A percentile compares a stretch with the other conserved stretches of the same genome.
Evolutionary conservation across 2,113 vertebrate species (phyloP).

Genomic region (Dendropsophus ebraccatus): DNA sequence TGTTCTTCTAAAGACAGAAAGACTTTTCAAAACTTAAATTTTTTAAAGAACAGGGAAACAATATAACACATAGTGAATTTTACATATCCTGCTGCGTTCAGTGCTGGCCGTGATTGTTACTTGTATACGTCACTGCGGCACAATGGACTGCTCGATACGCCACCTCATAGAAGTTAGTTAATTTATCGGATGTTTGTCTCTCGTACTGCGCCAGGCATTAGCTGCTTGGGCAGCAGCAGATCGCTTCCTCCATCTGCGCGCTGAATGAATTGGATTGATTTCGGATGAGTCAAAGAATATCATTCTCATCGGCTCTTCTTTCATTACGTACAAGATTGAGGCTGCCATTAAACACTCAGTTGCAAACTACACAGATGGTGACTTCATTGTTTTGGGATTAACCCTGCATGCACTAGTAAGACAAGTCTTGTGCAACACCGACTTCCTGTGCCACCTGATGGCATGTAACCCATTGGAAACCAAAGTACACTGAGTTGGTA

Average conservation of each 20-base stretch:
- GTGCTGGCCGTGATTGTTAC: not conserved
- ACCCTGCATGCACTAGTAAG: constrained; percentile 3
- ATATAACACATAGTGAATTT: not conserved
- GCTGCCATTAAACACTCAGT: constrained; percentile 49
- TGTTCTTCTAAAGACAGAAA: not conserved
- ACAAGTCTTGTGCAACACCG: not conserved
- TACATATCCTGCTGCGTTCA: not conserved
- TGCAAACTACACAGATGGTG: constrained; percentile 37
- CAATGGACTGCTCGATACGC: not conserved
- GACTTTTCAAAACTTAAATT: not conserved
- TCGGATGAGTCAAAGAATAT: constrained; percentile 58
- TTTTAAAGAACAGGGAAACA: not conserved
- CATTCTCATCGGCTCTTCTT: constrained; percentile 51
- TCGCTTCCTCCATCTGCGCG: constrained; percentile 57
- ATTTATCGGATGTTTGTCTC: constrained; percentile 42
- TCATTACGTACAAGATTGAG: constrained; percentile 50
- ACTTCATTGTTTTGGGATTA: constrained; percentile 47
- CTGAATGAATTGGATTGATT: constrained; percentile 60
- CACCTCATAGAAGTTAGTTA: constrained; percentile 2
- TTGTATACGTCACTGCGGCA: not conserved
- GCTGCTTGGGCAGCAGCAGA: constrained; percentile 50
- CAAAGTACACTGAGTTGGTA: no score
- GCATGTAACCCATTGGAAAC: not conserved
- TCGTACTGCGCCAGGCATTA: constrained; percentile 29
- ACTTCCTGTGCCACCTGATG: not conserved